These are phyloP conservation scores for Pogonus chalceus DNA, from an alignment of 1,140 invertebrate genomes.

Conservation along the genomic window DNA sequence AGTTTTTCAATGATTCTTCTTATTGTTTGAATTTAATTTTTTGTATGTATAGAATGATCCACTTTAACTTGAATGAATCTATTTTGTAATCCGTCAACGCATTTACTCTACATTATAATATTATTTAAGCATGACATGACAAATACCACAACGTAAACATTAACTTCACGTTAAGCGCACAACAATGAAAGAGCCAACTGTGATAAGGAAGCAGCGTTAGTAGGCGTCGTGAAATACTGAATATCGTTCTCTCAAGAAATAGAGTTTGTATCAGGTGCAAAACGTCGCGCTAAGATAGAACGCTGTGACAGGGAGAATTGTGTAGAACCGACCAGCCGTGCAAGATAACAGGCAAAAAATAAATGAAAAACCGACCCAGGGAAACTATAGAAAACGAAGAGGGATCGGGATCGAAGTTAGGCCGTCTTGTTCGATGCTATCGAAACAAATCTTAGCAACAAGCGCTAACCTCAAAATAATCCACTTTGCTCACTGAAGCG, in stretches of 20 bases:
- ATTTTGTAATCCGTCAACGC: no score
- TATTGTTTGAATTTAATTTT: no score
- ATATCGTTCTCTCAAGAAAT: not conserved
- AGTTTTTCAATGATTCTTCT: no score
- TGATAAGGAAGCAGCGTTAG: not conserved
- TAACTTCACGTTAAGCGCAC: not conserved
- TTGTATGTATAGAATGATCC: no score
- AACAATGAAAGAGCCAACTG: not conserved
- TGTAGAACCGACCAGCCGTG: not conserved
- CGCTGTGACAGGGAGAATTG: not conserved
- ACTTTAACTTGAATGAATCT: no score
- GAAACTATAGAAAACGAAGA: not conserved
- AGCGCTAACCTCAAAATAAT: not conserved
- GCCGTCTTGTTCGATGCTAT: not conserved
- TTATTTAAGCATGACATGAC: no score
- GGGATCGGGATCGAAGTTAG: not conserved
- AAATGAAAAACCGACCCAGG: not conserved
- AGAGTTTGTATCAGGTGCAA: not conserved
- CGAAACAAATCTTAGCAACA: not conserved
- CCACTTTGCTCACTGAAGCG: not conserved
- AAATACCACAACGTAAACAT: not conserved
- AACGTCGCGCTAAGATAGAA: not conserved
- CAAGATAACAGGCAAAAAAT: not conserved
- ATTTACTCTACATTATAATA: no score
- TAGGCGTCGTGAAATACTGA: not conserved